phyloP scores from a whole-genome alignment of 2,113 vertebrate genomes.

The Rhipidura dahli region DNA sequence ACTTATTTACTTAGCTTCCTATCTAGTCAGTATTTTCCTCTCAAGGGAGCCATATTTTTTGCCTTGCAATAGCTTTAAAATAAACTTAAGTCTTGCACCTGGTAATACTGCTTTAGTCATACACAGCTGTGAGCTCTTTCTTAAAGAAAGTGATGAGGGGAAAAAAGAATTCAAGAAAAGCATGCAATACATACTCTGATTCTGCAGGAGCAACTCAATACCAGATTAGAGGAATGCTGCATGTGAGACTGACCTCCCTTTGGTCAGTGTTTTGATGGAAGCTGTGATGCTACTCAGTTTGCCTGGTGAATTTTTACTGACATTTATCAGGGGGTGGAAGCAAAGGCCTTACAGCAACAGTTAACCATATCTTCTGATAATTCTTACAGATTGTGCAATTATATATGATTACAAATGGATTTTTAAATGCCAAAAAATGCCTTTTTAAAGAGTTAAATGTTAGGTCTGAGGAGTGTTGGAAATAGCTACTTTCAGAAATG shows the following conservation, averaged over 20 bases:
- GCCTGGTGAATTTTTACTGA: conserved; percentile 5
- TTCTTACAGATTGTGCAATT: conserved; percentile 56
- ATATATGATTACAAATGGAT: conserved; percentile 49
- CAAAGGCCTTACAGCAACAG: conserved; percentile 56
- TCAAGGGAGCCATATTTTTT: background rate
- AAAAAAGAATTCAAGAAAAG: background rate
- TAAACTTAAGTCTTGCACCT: background rate
- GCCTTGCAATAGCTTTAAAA: background rate
- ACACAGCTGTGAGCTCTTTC: background rate
- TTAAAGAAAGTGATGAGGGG: background rate
- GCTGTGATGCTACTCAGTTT: conserved; percentile 47
- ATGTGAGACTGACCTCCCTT: background rate
- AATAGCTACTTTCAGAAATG: conserved; percentile 50
- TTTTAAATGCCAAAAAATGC: conserved; percentile 72
- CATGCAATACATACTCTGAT: background rate
- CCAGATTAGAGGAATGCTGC: background rate
- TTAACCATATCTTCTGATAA: conserved; percentile 28
- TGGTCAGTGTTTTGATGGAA: conserved; percentile 16
- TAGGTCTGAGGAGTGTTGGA: conserved; percentile 57
- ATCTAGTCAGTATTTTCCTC: background rate
- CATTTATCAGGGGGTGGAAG: conserved; percentile 7
- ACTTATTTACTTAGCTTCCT: conserved; percentile 2
- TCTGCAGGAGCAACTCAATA: background rate
- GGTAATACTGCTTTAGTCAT: background rate
- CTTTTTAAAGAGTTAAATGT: conserved; percentile 53